phyloP scores from a whole-genome alignment of 2,113 vertebrate species.

The Cynocephalus volans region DNA sequence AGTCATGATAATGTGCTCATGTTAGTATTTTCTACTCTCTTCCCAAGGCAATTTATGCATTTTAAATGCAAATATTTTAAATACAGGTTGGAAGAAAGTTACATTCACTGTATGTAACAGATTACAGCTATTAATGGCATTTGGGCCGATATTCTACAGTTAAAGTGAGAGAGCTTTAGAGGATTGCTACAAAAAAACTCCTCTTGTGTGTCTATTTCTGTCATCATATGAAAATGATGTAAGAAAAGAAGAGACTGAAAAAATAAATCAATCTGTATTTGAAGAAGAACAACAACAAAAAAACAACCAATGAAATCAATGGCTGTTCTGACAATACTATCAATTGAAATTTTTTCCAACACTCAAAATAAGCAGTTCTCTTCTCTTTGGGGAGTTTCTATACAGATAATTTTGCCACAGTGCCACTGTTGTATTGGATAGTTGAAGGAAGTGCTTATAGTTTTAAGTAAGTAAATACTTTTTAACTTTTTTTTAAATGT shows the following conservation, averaged over 20 bases:
- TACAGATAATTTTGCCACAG: background rate
- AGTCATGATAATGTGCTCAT: conserved; percentile 54
- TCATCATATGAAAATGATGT: conserved; percentile 15
- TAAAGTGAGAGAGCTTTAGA: background rate
- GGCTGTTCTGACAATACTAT: background rate
- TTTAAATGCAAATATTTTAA: conserved; percentile 36
- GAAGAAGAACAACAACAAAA: background rate
- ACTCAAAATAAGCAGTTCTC: background rate
- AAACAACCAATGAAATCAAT: background rate
- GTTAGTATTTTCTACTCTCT: background rate
- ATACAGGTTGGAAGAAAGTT: background rate
- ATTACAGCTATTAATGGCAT: too few species aligned
- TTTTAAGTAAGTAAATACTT: background rate
- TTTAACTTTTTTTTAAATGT: background rate
- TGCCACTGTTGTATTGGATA: background rate
- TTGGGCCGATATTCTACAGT: background rate
- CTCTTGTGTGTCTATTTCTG: background rate
- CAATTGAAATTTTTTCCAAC: background rate
- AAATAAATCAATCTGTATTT: conserved; percentile 1
- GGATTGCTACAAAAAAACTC: background rate
- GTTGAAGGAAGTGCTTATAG: background rate
- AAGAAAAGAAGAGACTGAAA: background rate
- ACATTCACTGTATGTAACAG: background rate
- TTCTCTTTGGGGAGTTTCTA: background rate
- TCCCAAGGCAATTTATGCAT: background rate